These are phyloP conservation scores for Egretta garzetta DNA, from an alignment of 2,113 vertebrate genomes.

Conservation along the genomic window DNA sequence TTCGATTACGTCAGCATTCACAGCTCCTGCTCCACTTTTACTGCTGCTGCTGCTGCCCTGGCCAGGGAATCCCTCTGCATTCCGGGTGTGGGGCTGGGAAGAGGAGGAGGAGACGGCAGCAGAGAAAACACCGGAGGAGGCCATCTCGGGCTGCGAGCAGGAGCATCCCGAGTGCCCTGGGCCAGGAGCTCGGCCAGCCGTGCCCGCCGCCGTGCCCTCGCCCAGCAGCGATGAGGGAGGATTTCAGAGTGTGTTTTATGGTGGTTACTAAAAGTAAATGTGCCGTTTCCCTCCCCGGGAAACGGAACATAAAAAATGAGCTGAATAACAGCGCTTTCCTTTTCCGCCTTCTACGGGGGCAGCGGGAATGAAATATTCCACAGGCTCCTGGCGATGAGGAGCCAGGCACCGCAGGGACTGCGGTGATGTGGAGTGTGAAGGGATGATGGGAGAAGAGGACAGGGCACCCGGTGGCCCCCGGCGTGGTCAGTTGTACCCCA, in stretches of 20 bases:
- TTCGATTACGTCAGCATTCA: neutral
- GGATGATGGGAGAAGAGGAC: neutral
- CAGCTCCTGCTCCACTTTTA: neutral
- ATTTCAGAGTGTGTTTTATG: neutral
- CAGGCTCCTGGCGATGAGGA: fast-evolving
- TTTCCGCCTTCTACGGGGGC: neutral
- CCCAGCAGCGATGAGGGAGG: neutral
- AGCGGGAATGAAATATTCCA: neutral
- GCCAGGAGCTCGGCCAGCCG: fast-evolving
- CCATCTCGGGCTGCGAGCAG: neutral
- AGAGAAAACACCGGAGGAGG: neutral
- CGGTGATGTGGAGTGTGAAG: fast-evolving
- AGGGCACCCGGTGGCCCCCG: fast-evolving
- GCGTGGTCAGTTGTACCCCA: fast-evolving
- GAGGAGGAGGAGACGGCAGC: neutral
- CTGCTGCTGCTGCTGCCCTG: fast-evolving
- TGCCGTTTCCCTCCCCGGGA: neutral
- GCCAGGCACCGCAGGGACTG: fast-evolving
- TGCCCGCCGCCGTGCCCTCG: neutral
- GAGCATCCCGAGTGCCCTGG: neutral
- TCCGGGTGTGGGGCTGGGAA: fast-evolving
- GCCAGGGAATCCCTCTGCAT: neutral
- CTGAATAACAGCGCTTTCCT: neutral
- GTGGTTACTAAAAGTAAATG: neutral
- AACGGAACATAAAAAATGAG: neutral